A percentile compares a stretch with the other conserved stretches of the same genome.
Conservation (phyloP, 2,888 invertebrate genomes). For the Athalia rosae region DNA sequence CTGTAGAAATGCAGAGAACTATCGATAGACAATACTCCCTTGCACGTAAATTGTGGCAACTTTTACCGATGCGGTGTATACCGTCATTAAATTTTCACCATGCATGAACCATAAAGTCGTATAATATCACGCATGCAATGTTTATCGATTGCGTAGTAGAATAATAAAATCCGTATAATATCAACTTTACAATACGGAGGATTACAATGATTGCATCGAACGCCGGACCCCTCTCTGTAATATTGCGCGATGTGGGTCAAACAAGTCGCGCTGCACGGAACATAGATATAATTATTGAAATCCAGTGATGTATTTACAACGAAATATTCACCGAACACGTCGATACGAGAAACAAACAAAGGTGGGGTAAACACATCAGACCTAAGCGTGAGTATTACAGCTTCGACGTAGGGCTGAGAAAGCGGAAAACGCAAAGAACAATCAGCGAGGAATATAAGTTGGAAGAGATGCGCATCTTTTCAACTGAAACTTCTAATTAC, state of each 20-base stretch:
- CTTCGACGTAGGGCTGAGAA: background rate
- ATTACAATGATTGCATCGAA: conserved; percentile 3
- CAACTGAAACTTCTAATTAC: conserved; percentile 34
- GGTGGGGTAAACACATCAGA: background rate
- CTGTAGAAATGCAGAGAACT: background rate
- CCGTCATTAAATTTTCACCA: conserved; percentile 17
- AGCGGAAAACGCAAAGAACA: background rate
- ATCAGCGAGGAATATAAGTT: background rate
- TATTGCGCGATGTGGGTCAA: background rate
- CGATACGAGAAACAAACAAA: background rate
- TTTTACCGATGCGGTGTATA: background rate
- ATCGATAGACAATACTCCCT: conserved; percentile 1
- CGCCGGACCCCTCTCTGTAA: background rate
- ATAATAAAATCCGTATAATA: conserved; percentile 2
- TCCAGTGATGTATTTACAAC: background rate
- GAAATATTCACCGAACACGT: background rate
- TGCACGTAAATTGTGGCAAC: background rate
- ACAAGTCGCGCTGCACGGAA: conserved; percentile 13
- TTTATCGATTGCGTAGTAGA: conserved; percentile 24
- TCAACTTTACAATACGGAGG: background rate
- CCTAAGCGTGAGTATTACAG: background rate
- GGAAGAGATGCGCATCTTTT: conserved; percentile 2
- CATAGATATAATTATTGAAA: background rate
- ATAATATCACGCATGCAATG: background rate
- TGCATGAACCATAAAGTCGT: background rate